Evolutionary conservation across 1,140 invertebrate species (phyloP).

Genomic region (Diuraphis noxia): DNA sequence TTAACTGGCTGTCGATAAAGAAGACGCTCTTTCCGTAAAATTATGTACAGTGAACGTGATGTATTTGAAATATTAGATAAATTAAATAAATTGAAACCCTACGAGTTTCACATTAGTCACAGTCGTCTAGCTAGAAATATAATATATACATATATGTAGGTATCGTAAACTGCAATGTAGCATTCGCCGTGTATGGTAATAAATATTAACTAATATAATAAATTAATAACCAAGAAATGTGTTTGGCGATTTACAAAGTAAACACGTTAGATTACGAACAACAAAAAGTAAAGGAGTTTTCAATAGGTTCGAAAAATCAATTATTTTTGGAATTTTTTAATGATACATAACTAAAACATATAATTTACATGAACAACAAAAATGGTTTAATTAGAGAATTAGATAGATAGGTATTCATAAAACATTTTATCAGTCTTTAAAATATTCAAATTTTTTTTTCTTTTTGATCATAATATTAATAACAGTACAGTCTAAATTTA

Average conservation of each 20-base stretch:
- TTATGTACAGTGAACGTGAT: not conserved
- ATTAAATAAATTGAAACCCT: not conserved
- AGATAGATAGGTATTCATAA: not conserved
- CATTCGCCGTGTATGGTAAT: not conserved
- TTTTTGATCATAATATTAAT: not conserved
- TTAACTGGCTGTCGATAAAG: not conserved
- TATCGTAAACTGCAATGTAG: not conserved
- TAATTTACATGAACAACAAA: not conserved
- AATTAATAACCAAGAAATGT: not conserved
- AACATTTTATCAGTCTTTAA: not conserved
- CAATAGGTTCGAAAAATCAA: not conserved
- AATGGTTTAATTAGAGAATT: not conserved
- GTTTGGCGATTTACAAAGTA: not conserved
- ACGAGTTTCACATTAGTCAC: not conserved
- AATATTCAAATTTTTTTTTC: not conserved
- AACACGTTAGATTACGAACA: not conserved
- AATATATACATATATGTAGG: too few relatives aligned
- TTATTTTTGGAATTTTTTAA: not conserved
- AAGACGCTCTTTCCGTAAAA: not conserved
- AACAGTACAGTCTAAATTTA: not conserved
- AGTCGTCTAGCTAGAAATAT: not conserved
- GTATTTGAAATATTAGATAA: not conserved
- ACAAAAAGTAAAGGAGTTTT: not conserved
- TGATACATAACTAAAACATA: not conserved
- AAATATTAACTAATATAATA: too few relatives aligned